These are phyloP conservation scores for Phyllostomus hastatus DNA, from an alignment of 2,113 vertebrate genomes.

Conservation along the genomic window DNA sequence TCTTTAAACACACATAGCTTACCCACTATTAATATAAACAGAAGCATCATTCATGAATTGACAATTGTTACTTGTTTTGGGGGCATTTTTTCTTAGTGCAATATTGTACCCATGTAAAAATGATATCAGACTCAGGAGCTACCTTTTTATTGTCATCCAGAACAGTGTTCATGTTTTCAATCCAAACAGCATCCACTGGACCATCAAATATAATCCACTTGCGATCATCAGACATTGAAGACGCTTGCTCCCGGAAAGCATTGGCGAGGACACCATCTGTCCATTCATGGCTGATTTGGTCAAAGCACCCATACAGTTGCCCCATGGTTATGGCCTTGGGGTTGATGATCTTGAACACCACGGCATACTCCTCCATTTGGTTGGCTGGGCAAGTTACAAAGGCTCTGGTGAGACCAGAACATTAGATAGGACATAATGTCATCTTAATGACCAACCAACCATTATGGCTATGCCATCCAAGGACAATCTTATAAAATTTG, in stretches of 20 bases:
- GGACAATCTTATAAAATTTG: not conserved
- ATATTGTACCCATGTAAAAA: not conserved
- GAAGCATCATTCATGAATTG: not conserved
- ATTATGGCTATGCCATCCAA: not conserved
- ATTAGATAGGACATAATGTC: not conserved
- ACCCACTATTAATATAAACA: not conserved
- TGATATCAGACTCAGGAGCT: not conserved
- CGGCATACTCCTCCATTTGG: slow-evolving; percentile 89
- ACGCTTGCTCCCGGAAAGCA: slow-evolving; percentile 89
- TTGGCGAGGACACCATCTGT: slow-evolving; percentile 91
- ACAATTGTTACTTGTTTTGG: not conserved
- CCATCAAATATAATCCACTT: slow-evolving; percentile 98
- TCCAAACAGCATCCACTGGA: slow-evolving; percentile 97
- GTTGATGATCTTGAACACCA: slow-evolving; percentile 90
- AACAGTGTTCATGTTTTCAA: slow-evolving; percentile 98
- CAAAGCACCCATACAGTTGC: slow-evolving; percentile 92
- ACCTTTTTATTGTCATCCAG: slow-evolving; percentile 98
- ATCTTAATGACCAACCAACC: not conserved
- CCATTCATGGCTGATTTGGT: slow-evolving; percentile 93
- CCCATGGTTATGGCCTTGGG: slow-evolving; percentile 95
- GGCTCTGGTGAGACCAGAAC: not conserved
- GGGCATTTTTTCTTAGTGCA: not conserved
- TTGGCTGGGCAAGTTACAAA: slow-evolving; percentile 78
- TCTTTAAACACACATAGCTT: not conserved
- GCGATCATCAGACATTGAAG: slow-evolving; percentile 83